These are phyloP conservation scores for Barypeithes pellucidus DNA, from an alignment of 2,888 invertebrate species.

Conservation along the genomic window DNA sequence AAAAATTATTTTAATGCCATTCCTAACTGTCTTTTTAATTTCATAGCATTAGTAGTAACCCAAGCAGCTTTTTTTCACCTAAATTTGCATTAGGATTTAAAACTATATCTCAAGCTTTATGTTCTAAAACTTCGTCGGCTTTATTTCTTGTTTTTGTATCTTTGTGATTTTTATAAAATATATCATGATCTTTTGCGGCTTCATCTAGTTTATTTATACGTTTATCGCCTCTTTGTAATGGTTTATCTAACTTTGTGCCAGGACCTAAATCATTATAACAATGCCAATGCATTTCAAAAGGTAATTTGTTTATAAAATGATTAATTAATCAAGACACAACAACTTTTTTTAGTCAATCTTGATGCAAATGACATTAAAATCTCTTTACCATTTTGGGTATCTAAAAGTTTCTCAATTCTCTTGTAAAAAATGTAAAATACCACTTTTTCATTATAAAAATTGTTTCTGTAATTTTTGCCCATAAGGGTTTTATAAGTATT, in stretches of 20 bases:
- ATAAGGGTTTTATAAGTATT: neutral
- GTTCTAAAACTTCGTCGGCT: constrained; percentile 5
- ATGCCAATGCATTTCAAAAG: constrained; percentile 1
- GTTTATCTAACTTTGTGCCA: neutral
- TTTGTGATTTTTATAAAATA: constrained; percentile 10
- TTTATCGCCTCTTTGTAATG: neutral
- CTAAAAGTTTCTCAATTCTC: neutral
- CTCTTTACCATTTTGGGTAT: neutral
- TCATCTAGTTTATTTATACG: constrained; percentile 6
- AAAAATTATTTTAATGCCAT: neutral
- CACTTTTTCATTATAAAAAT: constrained; percentile 4
- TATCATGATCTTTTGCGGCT: neutral
- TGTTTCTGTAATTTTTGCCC: neutral
- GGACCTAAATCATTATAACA: neutral
- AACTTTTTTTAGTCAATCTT: neutral
- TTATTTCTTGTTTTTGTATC: constrained; percentile 2
- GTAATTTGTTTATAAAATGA: constrained; percentile 10
- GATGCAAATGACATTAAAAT: neutral
- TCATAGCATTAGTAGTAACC: neutral
- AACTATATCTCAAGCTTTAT: constrained; percentile 6
- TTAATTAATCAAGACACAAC: neutral
- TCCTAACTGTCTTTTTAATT: constrained; percentile 1
- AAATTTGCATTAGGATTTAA: neutral
- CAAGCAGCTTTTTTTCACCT: constrained; percentile 4
- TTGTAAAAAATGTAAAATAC: constrained; percentile 4